A percentile compares a stretch with the other conserved stretches of the same genome.
phyloP scores from a whole-genome alignment of 2,113 vertebrate genomes.

The Plotosus lineatus region DNA sequence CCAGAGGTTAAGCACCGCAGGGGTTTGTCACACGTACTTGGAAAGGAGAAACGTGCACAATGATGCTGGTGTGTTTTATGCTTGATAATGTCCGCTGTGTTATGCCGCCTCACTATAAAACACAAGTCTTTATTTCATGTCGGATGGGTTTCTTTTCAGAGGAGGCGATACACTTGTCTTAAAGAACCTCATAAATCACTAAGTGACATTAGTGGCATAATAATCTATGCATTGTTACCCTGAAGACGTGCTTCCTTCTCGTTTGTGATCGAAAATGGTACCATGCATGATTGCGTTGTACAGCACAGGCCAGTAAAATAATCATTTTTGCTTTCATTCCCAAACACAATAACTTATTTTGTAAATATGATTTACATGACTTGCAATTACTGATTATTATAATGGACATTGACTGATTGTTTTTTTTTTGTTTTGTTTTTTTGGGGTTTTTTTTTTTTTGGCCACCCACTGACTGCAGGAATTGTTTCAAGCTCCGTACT shows the following conservation, averaged over 20 bases:
- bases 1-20: conserved; percentile 50
- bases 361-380: conserved; percentile 32
- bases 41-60: conserved; percentile 39
- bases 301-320: conserved; percentile 19
- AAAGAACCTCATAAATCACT: conserved; percentile 37
- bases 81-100: conserved; percentile 37
- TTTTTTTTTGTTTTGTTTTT: neutral
- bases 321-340: neutral
- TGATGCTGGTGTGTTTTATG: conserved; percentile 33
- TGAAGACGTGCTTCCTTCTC: conserved; percentile 43
- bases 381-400: conserved; percentile 24
- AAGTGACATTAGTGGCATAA: conserved; percentile 38
- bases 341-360: conserved; percentile 33
- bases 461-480: neutral
- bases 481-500: conserved; percentile 5
- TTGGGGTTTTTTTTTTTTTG: neutral
- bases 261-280: conserved; percentile 38
- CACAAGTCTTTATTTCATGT: conserved; percentile 28
- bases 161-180: conserved; percentile 22
- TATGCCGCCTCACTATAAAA: conserved; percentile 30
- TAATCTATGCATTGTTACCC: conserved; percentile 40
- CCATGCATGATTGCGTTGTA: conserved; percentile 3
- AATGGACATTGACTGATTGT: neutral
- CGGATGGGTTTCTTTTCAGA: conserved; percentile 17
- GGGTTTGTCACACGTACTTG: conserved; percentile 45